phyloP scores from a whole-genome alignment of 2,888 invertebrate genomes.

The Epinotia nisella region DNA sequence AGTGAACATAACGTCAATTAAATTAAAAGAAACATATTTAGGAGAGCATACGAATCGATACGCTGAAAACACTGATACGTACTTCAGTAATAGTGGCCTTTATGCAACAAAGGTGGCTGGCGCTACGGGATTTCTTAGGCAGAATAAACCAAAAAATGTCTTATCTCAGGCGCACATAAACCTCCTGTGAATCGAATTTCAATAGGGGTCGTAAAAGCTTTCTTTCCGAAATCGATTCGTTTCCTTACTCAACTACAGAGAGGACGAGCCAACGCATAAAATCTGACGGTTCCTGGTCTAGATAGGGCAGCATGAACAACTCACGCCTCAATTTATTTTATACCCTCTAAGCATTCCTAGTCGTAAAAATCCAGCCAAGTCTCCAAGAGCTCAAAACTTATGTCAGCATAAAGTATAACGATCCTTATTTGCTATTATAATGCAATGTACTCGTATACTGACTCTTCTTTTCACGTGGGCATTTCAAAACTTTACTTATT shows the following conservation, averaged over 20 bases:
- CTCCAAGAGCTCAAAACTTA: slow-evolving; percentile 10
- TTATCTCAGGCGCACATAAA: slow-evolving; percentile 40
- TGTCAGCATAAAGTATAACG: slow-evolving; percentile 11
- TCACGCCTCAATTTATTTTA: slow-evolving; percentile 26
- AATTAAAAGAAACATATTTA: too few species aligned
- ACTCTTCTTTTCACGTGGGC: not conserved
- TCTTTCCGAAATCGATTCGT: slow-evolving; percentile 38
- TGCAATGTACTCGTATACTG: slow-evolving; percentile 6
- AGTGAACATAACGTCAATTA: too few species aligned
- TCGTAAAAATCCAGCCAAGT: slow-evolving; percentile 24
- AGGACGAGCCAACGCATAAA: slow-evolving; percentile 25
- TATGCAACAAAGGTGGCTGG: slow-evolving; percentile 22
- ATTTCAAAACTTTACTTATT: not conserved
- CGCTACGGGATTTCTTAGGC: slow-evolving; percentile 10
- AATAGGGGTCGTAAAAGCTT: slow-evolving; percentile 41
- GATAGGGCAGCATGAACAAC: slow-evolving; percentile 33
- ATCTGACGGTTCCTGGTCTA: slow-evolving; percentile 16
- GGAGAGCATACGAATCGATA: not conserved
- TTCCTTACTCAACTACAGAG: slow-evolving; percentile 35
- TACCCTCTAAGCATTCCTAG: slow-evolving; percentile 24
- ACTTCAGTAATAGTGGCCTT: slow-evolving; percentile 31
- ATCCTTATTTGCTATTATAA: slow-evolving; percentile 16
- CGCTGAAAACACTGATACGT: slow-evolving; percentile 14
- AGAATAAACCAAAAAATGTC: slow-evolving; percentile 35
- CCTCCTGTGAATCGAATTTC: slow-evolving; percentile 43